Evolutionary conservation across 2,888 invertebrate species (phyloP).

Genomic region (Pedicia rivosa): DNA sequence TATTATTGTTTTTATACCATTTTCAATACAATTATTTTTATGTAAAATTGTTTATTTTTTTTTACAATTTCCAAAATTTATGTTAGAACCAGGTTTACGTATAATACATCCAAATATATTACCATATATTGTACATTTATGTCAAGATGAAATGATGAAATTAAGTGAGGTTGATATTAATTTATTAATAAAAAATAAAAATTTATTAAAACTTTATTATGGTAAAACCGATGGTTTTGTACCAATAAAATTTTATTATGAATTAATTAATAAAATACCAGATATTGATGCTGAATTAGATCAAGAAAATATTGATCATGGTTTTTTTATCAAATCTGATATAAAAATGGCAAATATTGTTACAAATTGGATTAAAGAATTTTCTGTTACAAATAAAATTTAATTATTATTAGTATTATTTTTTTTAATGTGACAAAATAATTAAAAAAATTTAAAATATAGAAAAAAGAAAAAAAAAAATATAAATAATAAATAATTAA

Average conservation of each 20-base stretch:
- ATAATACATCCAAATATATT: slow-evolving; percentile 35
- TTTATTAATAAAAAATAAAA: slow-evolving; percentile 34
- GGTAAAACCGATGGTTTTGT: slow-evolving; percentile 60
- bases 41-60: background rate
- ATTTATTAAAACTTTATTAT: slow-evolving; percentile 56
- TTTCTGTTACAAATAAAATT: no score
- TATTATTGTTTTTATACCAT: no score
- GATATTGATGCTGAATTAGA: slow-evolving; percentile 39
- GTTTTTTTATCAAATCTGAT: slow-evolving; percentile 52
- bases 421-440: no score
- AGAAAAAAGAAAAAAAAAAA: no score
- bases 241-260: slow-evolving; percentile 46
- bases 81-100: background rate
- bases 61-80: slow-evolving; percentile 1
- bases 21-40: background rate
- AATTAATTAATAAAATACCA: slow-evolving; percentile 39
- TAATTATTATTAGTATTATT: no score
- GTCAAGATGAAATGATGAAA: slow-evolving; percentile 51
- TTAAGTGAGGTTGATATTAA: slow-evolving; percentile 45
- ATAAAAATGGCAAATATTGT: slow-evolving; percentile 31
- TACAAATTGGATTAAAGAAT: slow-evolving; percentile 7
- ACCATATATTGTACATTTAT: slow-evolving; percentile 44
- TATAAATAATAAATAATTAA: no score
- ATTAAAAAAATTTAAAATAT: no score
- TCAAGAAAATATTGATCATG: slow-evolving; percentile 42